phyloP scores from a whole-genome alignment of 2,888 invertebrate genomes.

The Eupeodes luniger region DNA sequence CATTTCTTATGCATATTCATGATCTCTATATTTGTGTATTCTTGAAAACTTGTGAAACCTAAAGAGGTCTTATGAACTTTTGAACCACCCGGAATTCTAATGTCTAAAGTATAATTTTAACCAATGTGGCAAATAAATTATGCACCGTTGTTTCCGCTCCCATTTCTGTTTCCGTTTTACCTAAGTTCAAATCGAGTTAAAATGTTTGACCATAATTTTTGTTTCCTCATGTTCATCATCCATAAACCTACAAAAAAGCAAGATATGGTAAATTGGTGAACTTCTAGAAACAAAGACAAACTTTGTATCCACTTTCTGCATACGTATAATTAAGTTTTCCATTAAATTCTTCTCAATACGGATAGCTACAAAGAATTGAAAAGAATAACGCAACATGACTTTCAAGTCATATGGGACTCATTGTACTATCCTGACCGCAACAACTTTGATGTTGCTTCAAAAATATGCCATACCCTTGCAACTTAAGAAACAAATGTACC shows the following conservation, averaged over 20 bases:
- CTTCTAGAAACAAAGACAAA: background rate
- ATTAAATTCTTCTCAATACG: background rate
- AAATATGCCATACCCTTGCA: background rate
- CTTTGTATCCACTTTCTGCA: background rate
- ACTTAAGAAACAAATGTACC: background rate
- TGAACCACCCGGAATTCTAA: too few species aligned
- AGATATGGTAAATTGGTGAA: background rate
- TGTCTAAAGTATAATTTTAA: too few species aligned
- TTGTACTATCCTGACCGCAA: constrained; percentile 15
- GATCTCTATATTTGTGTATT: too few species aligned
- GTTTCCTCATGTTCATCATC: background rate
- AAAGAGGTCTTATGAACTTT: too few species aligned
- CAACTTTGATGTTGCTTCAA: constrained; percentile 24
- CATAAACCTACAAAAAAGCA: background rate
- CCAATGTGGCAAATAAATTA: too few species aligned
- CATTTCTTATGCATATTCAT: too few species aligned
- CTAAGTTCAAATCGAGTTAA: background rate
- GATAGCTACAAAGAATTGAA: background rate
- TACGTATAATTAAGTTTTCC: constrained; percentile 8
- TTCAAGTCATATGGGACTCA: constrained; percentile 24
- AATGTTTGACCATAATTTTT: background rate
- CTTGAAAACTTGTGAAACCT: too few species aligned
- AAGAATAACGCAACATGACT: constrained; percentile 11
- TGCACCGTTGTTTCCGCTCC: too few species aligned
- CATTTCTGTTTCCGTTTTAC: too few species aligned